These are phyloP conservation scores for Aselliscus stoliczkanus DNA, from an alignment of 2,797 vertebrate genomes.

Conservation along the genomic window DNA sequence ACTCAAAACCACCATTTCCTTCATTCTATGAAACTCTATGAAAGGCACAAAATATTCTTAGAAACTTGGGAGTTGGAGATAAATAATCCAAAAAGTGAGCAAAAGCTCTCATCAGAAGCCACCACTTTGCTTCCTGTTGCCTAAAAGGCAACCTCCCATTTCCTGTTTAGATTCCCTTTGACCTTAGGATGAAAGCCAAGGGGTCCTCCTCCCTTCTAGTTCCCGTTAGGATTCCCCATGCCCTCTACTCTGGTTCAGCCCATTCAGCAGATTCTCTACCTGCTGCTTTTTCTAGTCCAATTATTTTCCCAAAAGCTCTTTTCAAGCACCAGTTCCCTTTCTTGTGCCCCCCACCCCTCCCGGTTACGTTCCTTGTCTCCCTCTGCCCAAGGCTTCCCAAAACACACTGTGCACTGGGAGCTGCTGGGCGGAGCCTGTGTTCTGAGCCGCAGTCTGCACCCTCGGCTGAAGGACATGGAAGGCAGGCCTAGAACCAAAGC, in stretches of 20 bases:
- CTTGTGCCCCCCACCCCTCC: background rate
- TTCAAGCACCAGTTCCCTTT: background rate
- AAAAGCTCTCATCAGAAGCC: background rate
- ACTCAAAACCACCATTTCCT: background rate
- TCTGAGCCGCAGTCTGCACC: background rate
- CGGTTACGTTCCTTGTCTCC: background rate
- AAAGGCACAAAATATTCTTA: background rate
- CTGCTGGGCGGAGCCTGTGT: fast-evolving
- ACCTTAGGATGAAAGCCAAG: background rate
- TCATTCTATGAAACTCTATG: background rate
- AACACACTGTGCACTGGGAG: background rate
- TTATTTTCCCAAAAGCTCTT: background rate
- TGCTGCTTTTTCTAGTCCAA: background rate
- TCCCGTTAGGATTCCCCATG: background rate
- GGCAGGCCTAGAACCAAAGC: background rate
- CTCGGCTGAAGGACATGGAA: background rate
- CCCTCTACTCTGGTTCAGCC: background rate
- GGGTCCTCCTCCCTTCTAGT: fast-evolving
- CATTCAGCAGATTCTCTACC: background rate
- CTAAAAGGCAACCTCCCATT: background rate
- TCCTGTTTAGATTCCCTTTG: background rate
- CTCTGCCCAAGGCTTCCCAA: background rate
- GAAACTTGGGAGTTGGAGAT: background rate
- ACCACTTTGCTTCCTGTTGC: fast-evolving
- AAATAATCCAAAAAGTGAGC: background rate